Percentiles rank a stretch among this genome's conserved stretches.
These are phyloP conservation scores for Philopotamus ludificatus DNA, from an alignment of 1,140 invertebrate species.

Conservation along the genomic window DNA sequence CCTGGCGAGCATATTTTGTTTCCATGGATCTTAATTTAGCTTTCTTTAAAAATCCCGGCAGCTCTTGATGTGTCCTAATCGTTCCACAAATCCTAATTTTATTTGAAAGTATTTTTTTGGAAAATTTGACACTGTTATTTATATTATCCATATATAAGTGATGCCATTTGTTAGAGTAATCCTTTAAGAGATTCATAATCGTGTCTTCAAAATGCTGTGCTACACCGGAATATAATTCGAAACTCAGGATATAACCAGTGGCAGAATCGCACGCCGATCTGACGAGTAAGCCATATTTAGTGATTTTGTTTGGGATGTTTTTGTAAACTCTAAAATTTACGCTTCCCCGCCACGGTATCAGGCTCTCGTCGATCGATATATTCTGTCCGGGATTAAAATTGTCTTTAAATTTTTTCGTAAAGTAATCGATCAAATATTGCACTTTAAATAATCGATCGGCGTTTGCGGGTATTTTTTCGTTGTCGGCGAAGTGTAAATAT, in stretches of 20 bases:
- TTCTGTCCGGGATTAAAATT: conserved; percentile 40
- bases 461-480: conserved; percentile 25
- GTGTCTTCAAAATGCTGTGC: conserved; percentile 33
- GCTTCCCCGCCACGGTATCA: conserved; percentile 38
- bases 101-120: conserved; percentile 26
- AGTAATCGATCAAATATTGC: conserved; percentile 35
- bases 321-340: conserved; percentile 39
- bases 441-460: conserved; percentile 37
- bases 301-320: conserved; percentile 41
- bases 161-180: conserved; percentile 21
- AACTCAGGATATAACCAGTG: conserved; percentile 40
- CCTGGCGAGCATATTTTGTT: conserved; percentile 34
- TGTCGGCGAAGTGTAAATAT: conserved; percentile 40
- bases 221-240: conserved; percentile 38
- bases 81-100: conserved; percentile 40
- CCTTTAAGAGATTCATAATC: conserved; percentile 27
- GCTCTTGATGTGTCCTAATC: conserved; percentile 37
- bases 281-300: conserved; percentile 41
- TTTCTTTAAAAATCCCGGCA: conserved; percentile 35
- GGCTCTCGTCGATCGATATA: conserved; percentile 41
- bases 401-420: conserved; percentile 38
- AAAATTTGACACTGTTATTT: conserved; percentile 38
- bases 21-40: conserved; percentile 32
- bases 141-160: conserved; percentile 34
- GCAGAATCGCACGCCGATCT: conserved; percentile 41